These are phyloP conservation scores for Bombus confusus DNA, from an alignment of 1,140 invertebrate genomes.

Conservation along the genomic window DNA sequence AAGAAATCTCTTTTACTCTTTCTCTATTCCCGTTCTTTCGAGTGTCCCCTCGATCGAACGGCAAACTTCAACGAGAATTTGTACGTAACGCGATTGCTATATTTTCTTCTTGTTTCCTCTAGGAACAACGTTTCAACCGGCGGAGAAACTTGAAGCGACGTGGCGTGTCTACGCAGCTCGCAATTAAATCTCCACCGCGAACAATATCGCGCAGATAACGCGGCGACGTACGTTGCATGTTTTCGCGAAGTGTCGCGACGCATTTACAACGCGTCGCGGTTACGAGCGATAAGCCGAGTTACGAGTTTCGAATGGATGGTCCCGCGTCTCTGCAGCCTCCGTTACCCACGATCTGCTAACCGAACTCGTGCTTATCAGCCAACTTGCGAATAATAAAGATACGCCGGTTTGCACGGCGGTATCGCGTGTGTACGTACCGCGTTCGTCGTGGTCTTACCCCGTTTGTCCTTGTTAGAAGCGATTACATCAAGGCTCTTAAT, in stretches of 20 bases:
- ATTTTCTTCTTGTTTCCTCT: background rate
- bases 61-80: background rate
- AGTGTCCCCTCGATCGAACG: background rate
- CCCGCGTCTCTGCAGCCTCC: too few relatives aligned
- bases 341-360: background rate
- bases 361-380: slow-evolving; percentile 15
- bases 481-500: slow-evolving; percentile 49
- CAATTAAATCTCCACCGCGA: slow-evolving; percentile 25
- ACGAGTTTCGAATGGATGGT: slow-evolving; percentile 10
- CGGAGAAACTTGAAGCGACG: too few relatives aligned
- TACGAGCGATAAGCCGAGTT: slow-evolving; percentile 31
- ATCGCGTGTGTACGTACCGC: background rate
- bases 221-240: background rate
- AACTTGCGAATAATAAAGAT: slow-evolving; percentile 23
- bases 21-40: background rate
- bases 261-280: slow-evolving; percentile 11
- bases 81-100: background rate
- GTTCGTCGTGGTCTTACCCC: background rate
- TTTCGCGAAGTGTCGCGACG: background rate
- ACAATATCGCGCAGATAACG: background rate
- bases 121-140: background rate
- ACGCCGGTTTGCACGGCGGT: background rate
- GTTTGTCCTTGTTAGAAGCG: slow-evolving; percentile 39
- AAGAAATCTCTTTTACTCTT: background rate
- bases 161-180: background rate